Evolutionary conservation across 2,113 vertebrate species (phyloP).

Genomic region (Tyto alba): DNA sequence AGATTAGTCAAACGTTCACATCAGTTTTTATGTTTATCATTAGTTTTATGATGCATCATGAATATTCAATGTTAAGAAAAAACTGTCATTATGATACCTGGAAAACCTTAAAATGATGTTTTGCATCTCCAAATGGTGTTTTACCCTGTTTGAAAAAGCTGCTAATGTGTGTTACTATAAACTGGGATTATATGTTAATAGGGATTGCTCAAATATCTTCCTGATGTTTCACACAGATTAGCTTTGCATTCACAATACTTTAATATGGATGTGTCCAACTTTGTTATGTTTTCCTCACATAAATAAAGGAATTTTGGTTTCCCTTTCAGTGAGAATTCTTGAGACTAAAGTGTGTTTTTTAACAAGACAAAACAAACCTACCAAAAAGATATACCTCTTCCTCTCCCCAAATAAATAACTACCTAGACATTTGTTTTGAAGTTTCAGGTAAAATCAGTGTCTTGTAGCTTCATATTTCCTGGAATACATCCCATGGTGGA

Average conservation of each 20-base stretch:
- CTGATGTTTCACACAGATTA: background rate
- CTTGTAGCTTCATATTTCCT: background rate
- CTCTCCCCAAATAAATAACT: background rate
- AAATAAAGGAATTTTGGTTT: background rate
- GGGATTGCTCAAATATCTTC: background rate
- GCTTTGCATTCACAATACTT: background rate
- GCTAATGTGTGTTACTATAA: constrained; percentile 34
- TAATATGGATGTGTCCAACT: background rate
- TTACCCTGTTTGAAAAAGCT: constrained; percentile 42
- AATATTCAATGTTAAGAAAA: constrained; percentile 78
- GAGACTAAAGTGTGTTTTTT: background rate
- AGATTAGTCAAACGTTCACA: constrained; percentile 81
- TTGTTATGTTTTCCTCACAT: background rate
- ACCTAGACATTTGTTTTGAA: background rate
- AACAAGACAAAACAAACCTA: background rate
- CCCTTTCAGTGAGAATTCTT: background rate
- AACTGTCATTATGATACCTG: constrained; percentile 71
- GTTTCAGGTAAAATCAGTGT: background rate
- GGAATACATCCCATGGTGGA: background rate
- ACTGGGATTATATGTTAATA: background rate
- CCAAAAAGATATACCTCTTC: background rate
- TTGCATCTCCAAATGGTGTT: constrained; percentile 58
- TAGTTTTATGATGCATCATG: constrained; percentile 80
- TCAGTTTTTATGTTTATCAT: constrained; percentile 86
- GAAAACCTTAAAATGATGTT: constrained; percentile 71